Percentiles rank a stretch among this genome's conserved stretches.
Evolutionary conservation across 2,797 vertebrate genomes (phyloP).

Genomic region (Sebastes vulpes): DNA sequence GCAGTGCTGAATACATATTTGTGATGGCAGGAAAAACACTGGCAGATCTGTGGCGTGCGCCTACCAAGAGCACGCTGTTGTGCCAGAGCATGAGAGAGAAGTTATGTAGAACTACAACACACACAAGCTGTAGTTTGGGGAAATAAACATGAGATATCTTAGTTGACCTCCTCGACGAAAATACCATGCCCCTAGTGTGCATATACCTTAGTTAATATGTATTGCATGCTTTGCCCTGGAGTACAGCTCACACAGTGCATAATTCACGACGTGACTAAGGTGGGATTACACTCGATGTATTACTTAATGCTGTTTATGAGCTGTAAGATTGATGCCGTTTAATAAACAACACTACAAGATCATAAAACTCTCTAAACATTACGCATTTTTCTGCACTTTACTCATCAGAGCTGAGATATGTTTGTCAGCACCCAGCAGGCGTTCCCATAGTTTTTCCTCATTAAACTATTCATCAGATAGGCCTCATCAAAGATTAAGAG

Average conservation of each 20-base stretch:
- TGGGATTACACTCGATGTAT: slow-evolving; percentile 14
- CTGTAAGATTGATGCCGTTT: slow-evolving; percentile 38
- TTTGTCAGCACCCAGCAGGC: slow-evolving; percentile 66
- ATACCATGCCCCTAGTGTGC: slow-evolving; percentile 11
- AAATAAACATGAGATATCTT: slow-evolving; percentile 40
- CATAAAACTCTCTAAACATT: slow-evolving; percentile 26
- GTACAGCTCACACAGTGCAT: slow-evolving; percentile 1
- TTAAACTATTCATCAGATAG: slow-evolving; percentile 80
- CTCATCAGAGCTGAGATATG: slow-evolving; percentile 40
- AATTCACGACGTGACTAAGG: slow-evolving; percentile 28
- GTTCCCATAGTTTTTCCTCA: slow-evolving; percentile 58
- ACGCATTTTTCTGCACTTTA: slow-evolving; percentile 22
- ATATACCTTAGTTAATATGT: slow-evolving; percentile 31
- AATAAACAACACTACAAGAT: slow-evolving; percentile 50
- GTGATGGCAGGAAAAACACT: slow-evolving; percentile 68
- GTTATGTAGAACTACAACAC: slow-evolving; percentile 43
- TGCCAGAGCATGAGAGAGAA: slow-evolving; percentile 57
- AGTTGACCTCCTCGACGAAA: slow-evolving; percentile 33
- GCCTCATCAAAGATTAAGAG: slow-evolving; percentile 84
- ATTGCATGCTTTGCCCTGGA: slow-evolving; percentile 3
- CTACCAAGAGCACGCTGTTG: slow-evolving; percentile 44
- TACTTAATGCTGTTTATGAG: slow-evolving; percentile 30
- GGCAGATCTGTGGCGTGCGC: slow-evolving; percentile 49
- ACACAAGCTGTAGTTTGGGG: slow-evolving; percentile 63
- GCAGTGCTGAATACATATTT: slow-evolving; percentile 80